Conservation (phyloP, 2,888 invertebrate genomes). For the Eupithecia centaureata region DNA sequence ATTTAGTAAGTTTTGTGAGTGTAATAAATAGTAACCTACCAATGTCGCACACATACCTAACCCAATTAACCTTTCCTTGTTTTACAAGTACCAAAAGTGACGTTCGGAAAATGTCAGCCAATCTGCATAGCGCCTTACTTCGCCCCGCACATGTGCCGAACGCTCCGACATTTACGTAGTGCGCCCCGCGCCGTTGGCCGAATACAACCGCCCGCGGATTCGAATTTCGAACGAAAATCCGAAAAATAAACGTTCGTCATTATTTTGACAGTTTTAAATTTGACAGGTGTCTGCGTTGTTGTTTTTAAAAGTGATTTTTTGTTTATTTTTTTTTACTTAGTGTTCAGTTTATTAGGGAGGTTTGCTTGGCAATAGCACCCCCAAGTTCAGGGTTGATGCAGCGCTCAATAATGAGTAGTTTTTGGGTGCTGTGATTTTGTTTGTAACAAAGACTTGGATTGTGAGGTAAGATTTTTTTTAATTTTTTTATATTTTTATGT, state of each 20-base stretch:
- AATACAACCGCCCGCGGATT: conserved; percentile 65
- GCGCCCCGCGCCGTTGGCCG: conserved; percentile 73
- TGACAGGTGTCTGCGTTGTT: conserved; percentile 55
- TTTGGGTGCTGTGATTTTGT: conserved; percentile 49
- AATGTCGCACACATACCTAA: conserved; percentile 29
- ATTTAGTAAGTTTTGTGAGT: too few species aligned
- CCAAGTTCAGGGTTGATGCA: conserved; percentile 83
- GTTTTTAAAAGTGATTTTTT: conserved; percentile 47
- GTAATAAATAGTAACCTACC: conserved; percentile 13
- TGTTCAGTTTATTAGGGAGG: conserved; percentile 54
- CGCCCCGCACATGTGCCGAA: conserved; percentile 80
- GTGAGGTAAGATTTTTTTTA: conserved; percentile 34
- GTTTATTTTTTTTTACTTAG: conserved; percentile 48
- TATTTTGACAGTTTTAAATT: conserved; percentile 52
- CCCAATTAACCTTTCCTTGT: conserved; percentile 27
- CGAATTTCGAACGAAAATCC: conserved; percentile 53
- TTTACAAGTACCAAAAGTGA: conserved; percentile 28
- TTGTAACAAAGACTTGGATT: conserved; percentile 41
- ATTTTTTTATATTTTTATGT: conserved; percentile 10
- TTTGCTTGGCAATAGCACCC: conserved; percentile 73
- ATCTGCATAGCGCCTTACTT: conserved; percentile 60
- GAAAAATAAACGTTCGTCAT: conserved; percentile 47
- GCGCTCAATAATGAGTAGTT: conserved; percentile 76
- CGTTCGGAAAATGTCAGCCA: conserved; percentile 56
- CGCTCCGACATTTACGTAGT: conserved; percentile 82